phyloP scores from a whole-genome alignment of 2,888 invertebrate species.

The Leucania comma region DNA sequence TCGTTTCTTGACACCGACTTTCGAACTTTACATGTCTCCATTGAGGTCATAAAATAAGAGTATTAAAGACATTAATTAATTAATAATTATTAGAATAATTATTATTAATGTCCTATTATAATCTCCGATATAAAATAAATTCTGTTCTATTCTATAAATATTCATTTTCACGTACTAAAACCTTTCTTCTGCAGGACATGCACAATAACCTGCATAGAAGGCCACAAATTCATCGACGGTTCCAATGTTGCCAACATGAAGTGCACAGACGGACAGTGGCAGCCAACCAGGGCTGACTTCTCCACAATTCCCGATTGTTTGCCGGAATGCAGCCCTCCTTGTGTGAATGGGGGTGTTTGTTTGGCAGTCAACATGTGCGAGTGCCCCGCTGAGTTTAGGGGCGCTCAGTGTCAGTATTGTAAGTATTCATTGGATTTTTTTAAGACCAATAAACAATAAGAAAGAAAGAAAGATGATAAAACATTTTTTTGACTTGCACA shows the following conservation, averaged over 20 bases:
- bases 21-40: too few species aligned
- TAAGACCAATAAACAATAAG: too few species aligned
- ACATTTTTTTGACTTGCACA: too few species aligned
- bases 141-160: too few species aligned
- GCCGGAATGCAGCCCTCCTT: constrained; percentile 92
- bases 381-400: constrained; percentile 93
- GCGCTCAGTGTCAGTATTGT: constrained; percentile 94
- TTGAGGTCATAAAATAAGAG: too few species aligned
- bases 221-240: constrained; percentile 94
- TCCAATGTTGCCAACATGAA: constrained; percentile 92
- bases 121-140: too few species aligned
- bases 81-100: too few species aligned
- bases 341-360: constrained; percentile 96
- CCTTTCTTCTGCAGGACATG: constrained; percentile 88
- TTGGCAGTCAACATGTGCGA: constrained; percentile 94
- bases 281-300: constrained; percentile 92
- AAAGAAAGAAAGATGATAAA: too few species aligned
- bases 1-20: too few species aligned
- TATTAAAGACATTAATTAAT: too few species aligned
- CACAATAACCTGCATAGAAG: constrained; percentile 92
- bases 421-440: constrained; percentile 47
- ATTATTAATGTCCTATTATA: too few species aligned
- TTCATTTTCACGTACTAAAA: too few species aligned
- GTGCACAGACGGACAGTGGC: constrained; percentile 94
- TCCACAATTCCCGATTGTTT: constrained; percentile 93